Percentiles rank a stretch among this genome's conserved stretches.
phyloP scores from a whole-genome alignment of 2,888 invertebrate genomes.

The Mythimna pallens region DNA sequence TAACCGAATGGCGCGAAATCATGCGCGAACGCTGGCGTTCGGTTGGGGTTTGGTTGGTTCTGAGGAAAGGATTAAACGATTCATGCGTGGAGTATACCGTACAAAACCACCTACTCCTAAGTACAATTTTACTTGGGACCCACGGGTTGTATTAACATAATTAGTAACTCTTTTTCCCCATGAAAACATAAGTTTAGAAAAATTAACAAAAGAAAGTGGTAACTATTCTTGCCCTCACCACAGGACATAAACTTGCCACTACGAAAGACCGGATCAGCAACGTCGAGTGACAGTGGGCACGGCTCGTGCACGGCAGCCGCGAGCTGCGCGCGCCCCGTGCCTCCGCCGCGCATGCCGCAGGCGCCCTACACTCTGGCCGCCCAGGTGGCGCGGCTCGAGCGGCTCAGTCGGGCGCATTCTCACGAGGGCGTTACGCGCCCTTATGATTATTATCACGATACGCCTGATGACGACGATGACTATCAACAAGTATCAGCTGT shows the following conservation, averaged over 20 bases:
- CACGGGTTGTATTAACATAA: too few relatives aligned
- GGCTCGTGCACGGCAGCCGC: conserved; percentile 92
- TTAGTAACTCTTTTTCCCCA: too few relatives aligned
- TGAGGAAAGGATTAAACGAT: too few relatives aligned
- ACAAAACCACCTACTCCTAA: too few relatives aligned
- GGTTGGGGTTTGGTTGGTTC: too few relatives aligned
- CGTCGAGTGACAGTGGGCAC: conserved; percentile 97
- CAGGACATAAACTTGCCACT: conserved; percentile 94
- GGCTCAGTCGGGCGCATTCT: conserved; percentile 95
- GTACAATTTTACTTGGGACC: too few relatives aligned
- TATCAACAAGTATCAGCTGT: conserved; percentile 90
- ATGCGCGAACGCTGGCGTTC: too few relatives aligned
- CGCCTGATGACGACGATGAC: conserved; percentile 88
- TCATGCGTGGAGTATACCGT: too few relatives aligned
- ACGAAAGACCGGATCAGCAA: conserved; percentile 97
- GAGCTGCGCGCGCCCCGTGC: conserved; percentile 92
- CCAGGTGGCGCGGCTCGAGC: conserved; percentile 95
- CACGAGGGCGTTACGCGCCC: conserved; percentile 96
- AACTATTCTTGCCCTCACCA: too few relatives aligned
- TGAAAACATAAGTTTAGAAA: too few relatives aligned
- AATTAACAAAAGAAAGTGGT: too few relatives aligned
- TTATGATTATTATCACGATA: conserved; percentile 92
- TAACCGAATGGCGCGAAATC: too few relatives aligned
- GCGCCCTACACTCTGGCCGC: conserved; percentile 96
- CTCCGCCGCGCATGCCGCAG: conserved; percentile 92